Evolutionary conservation across 1,140 invertebrate species (phyloP).

Genomic region (Tetraneura akinire): DNA sequence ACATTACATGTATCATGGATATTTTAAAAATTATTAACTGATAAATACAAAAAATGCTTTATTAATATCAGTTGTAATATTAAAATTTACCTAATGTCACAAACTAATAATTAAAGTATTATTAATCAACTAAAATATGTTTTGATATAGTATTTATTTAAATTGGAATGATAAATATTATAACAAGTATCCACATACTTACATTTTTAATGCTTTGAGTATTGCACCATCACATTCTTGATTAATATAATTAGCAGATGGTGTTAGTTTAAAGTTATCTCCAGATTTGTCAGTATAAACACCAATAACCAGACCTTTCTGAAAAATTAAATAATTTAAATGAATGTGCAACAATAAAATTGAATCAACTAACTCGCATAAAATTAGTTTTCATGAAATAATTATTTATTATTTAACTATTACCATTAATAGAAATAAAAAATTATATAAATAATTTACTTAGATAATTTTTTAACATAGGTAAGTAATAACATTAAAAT

Average conservation of each 20-base stretch:
- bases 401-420: neutral
- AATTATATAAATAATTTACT: neutral
- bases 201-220: constrained; percentile 62
- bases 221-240: constrained; percentile 61
- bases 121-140: no score
- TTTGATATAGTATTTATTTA: no score
- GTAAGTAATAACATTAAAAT: no score
- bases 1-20: neutral
- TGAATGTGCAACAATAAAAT: no score
- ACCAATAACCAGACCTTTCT: constrained; percentile 65
- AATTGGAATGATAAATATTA: no score
- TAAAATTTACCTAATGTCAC: no score
- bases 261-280: constrained; percentile 60
- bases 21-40: neutral
- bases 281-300: constrained; percentile 61
- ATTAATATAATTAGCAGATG: constrained; percentile 60
- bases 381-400: neutral
- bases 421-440: neutral
- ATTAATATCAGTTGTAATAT: no score
- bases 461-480: neutral
- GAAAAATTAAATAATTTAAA: constrained; percentile 55
- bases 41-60: neutral
- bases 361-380: neutral
- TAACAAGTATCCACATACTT: no score
- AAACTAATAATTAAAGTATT: no score